Evolutionary conservation across 2,888 invertebrate species (phyloP), one percentile per base, ranked within the genome.

Genomic region (Caenorhabditis sp.): DNA sequence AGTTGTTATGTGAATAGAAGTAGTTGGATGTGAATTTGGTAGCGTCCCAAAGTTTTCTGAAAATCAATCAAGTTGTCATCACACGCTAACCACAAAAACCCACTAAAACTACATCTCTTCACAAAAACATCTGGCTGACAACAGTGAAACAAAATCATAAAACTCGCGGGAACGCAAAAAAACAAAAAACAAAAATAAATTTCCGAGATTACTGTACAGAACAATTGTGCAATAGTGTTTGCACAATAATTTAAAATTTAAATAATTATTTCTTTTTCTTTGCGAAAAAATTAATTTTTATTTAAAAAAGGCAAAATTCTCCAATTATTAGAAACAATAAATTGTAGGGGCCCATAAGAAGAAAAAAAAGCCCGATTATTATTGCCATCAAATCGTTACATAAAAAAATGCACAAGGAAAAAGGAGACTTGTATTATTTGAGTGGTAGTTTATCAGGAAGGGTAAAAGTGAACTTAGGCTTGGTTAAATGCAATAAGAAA

Each of bases 331-430:
- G 17, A 43, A 43, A 43, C 2, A 43, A 43, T 31, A 31, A 43
- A 43, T 17, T 17, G 43, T 17, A 17, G 5, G 43, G 43, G 43
- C 43, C 43, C 43, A 43, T 43, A 43, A 6, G 12, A 43, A n/a
- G n/a, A n/a, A n/a, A 43, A 17, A 5, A 43, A 43, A 43, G 43
- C 43, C 43, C 43, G 43, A 43, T 43, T 43, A 43, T 43, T 43
- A 43, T 43, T 43, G 43, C 43, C 43, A 43, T 43, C 43, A 43
- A 43, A 43, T 43, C 43, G 43, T 43, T 43, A 43, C 43, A 43
- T 43, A 43, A 43, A 43, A 43, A 43, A 43, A 43, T 43, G 43
- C 43, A 43, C 43, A 43, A 43, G 17, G 43, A 43, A 43, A 43
- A 6, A 43, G 43, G 43, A 43, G 43, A 43, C 43, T 43, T 43